Evolutionary conservation across 2,113 vertebrate genomes (phyloP), one percentile per base, ranked within the genome.

Genomic region (Alligator sinensis): DNA sequence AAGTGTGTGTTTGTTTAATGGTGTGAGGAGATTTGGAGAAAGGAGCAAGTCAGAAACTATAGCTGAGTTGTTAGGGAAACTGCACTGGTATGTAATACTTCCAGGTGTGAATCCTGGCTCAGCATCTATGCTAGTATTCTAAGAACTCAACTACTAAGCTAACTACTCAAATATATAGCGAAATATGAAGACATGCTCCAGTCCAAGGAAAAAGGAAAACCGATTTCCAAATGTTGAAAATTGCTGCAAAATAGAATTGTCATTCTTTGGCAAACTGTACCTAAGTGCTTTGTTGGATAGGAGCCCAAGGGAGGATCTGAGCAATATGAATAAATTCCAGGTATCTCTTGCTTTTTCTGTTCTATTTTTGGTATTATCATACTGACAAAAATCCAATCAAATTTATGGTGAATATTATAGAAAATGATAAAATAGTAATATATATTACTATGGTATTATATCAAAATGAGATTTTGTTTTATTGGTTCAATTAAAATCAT

Each of bases 1-100:
- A 76, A 28, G 19, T 28, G 21, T 47, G 47, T 47, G 9, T 47
- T 47, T 47, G 47, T 47, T 47, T 47, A 47, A 24, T 19, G 27
- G 7, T 5, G 12, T 47, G 3, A 5, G 10, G 2, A 0, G 1
- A 3, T 47, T 11, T 81, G 12, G 10, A 7, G 8, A 63, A 70
- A 81, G 70, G 70, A 4, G 1, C 1, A 70, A 77, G 61, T 27
- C 47, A 47, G 1, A 55, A 54, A 55, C 28, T 18, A 64, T 38
- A 75, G 30, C 8, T 60, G 80, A 57, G 18, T 11, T 66, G n/a
- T 76, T 59, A 84, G 57, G 27, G 4, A 70, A 27, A 47, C 47
- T 8, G 47, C 47, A 47, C 47, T 47, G 7, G 47, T 47, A 47
- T 47, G 47, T 47, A 9, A 47, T 47, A 9, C 47, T 7, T 47